Percentiles rank a stretch among this genome's conserved stretches.
Conservation (phyloP, 2,888 invertebrate genomes). For the Torymus aiolomorphi region DNA sequence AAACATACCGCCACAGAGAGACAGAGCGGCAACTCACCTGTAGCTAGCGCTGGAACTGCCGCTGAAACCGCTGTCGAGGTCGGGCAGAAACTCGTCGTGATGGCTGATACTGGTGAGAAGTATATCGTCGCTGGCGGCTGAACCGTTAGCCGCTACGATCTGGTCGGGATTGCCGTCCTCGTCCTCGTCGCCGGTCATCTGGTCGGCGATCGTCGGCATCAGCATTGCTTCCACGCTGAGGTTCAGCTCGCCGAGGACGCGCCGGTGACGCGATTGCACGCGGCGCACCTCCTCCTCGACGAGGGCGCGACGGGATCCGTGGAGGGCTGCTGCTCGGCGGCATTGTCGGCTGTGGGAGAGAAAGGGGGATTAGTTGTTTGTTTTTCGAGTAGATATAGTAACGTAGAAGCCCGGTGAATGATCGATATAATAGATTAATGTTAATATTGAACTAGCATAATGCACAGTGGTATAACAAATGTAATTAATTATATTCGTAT, state of each 20-base stretch:
- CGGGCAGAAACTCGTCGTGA: conserved; percentile 81
- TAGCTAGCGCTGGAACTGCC: conserved; percentile 90
- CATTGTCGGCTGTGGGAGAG: conserved; percentile 68
- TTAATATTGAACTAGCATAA: no score
- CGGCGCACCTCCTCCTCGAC: conserved; percentile 90
- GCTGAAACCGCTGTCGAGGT: conserved; percentile 88
- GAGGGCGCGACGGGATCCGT: conserved; percentile 75
- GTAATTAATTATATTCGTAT: no score
- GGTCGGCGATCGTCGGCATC: conserved; percentile 84
- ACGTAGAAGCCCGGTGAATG: neutral
- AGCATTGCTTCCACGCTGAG: conserved; percentile 93
- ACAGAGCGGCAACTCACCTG: conserved; percentile 65
- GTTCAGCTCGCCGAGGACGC: conserved; percentile 90
- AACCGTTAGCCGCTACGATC: conserved; percentile 74
- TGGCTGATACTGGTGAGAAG: conserved; percentile 78
- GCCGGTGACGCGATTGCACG: conserved; percentile 88
- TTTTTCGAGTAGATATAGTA: neutral
- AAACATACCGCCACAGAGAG: neutral
- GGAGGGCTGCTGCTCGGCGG: conserved; percentile 64
- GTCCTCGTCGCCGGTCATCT: conserved; percentile 81
- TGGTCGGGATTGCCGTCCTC: conserved; percentile 63
- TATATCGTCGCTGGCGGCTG: conserved; percentile 76
- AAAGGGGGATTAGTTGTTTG: neutral
- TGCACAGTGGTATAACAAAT: no score
- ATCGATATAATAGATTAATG: no score